Percentiles rank a stretch among this genome's conserved stretches.
Evolutionary conservation across 1,140 invertebrate genomes (phyloP).

Genomic region (Leptopilina boulardi): DNA sequence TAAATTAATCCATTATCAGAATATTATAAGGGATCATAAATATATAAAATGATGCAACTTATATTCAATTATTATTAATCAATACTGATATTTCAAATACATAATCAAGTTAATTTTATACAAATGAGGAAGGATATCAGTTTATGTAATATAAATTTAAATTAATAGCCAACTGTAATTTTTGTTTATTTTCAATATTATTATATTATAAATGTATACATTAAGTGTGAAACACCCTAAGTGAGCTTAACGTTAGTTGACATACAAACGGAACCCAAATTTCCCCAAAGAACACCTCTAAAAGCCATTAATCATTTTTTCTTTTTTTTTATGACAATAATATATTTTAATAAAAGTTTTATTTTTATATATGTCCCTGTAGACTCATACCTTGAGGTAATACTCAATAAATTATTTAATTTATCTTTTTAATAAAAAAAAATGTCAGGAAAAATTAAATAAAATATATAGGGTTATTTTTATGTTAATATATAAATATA

Average conservation of each 20-base stretch:
- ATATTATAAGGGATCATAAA: too few relatives aligned
- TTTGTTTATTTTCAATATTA: background rate
- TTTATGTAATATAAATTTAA: background rate
- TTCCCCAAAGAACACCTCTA: background rate
- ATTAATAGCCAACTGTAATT: background rate
- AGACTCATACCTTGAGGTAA: background rate
- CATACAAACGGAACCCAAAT: slow-evolving; percentile 13
- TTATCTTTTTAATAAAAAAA: background rate
- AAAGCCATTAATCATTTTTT: slow-evolving; percentile 10
- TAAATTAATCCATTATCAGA: too few relatives aligned
- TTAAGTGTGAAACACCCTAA: background rate
- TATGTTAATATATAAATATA: too few relatives aligned
- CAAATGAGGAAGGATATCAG: too few relatives aligned
- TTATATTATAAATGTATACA: background rate
- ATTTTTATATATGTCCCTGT: background rate
- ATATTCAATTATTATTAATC: too few relatives aligned
- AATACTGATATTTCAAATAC: too few relatives aligned
- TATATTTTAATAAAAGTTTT: slow-evolving; percentile 24
- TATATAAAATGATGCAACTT: too few relatives aligned
- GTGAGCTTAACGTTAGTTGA: background rate
- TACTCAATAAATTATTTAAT: background rate
- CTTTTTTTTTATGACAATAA: background rate
- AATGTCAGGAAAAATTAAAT: background rate
- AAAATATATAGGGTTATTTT: too few relatives aligned
- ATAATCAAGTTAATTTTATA: too few relatives aligned